Base-by-base conservation (phyloP, 2,888 invertebrate genomes). In the Muscina levida region DNA sequence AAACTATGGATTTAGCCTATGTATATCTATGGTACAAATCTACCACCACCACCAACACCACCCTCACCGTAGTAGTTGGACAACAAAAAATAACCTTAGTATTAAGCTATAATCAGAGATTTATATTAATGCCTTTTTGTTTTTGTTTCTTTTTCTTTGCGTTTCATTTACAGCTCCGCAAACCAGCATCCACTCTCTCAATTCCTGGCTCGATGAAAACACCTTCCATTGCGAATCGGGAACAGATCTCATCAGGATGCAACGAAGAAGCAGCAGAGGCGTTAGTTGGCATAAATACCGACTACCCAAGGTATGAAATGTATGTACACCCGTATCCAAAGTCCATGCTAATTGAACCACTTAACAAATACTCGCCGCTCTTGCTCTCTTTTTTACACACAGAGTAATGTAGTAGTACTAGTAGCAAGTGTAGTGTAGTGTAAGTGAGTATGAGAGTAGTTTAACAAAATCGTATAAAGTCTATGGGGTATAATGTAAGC, bases 141-240 rank as follows among this genome's bases (percentile, higher is more conserved):
- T 44, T 17, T 59, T 59, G 11, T 73, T 68, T 46, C 39, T 53
- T 71, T 42, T 19, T 15, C 4, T 26, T 48, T 62, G 56, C 62
- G 53, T 62, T 26, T 51, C 11, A 84, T 11, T 39, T 68, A 66
- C 80, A 97, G 96, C 95, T 98, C 92, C 97, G 97, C 93, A 98
- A 98, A 94, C 98, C 98, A 92, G 96, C 96, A 92, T 98, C 98
- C 92, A 97, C 97, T 91, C 95, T 97, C 91, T 98, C 98, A 92
- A 96, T 98, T 92, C 97, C 98, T 91, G 97, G 97, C 92, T 96
- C 96, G 91, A 96, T 96, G 94, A 96, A 96, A 93, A 92, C 91
- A 91, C 91, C 92, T 92, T 91, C 91, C 87, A 92, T 92, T 88
- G 91, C 91, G 85, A 90, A 90, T 89, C 88, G 90, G 87, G 92